Percentiles rank a stretch among this genome's conserved stretches.
Evolutionary conservation across 2,797 vertebrate genomes (phyloP).

Genomic region (Phrynocephalus guinanensis): DNA sequence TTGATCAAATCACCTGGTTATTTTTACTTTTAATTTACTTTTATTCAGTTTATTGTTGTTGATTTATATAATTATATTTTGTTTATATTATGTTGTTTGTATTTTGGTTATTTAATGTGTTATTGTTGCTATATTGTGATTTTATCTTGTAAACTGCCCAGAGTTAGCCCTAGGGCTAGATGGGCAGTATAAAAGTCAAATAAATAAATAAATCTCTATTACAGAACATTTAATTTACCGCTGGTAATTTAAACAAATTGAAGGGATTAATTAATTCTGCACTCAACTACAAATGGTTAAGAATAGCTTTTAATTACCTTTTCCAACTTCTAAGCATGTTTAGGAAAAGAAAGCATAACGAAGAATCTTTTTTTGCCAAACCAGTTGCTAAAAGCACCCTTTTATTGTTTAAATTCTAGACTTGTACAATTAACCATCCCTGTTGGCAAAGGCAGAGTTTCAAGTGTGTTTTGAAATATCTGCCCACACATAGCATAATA

Average conservation of each 20-base stretch:
- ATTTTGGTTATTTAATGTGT: too few relatives aligned
- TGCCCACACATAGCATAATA: conserved; percentile 57
- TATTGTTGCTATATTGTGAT: too few relatives aligned
- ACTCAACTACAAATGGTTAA: not conserved
- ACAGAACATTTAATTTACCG: too few relatives aligned
- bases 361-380: not conserved
- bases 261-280: not conserved
- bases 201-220: too few relatives aligned
- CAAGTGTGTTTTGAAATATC: conserved; percentile 61
- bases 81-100: too few relatives aligned
- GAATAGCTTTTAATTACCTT: rapidly evolving
- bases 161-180: too few relatives aligned
- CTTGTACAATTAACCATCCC: conserved; percentile 50
- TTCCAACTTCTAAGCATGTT: not conserved
- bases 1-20: not conserved
- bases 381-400: not conserved
- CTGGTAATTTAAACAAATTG: not conserved
- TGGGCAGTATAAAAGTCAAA: too few relatives aligned
- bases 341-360: not conserved
- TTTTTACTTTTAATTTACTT: too few relatives aligned
- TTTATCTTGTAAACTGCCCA: too few relatives aligned
- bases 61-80: too few relatives aligned
- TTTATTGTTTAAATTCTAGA: conserved; percentile 14
- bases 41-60: too few relatives aligned
- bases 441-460: conserved; percentile 37